Conservation (phyloP, 2,113 vertebrate species). For the Callithrix jacchus region DNA sequence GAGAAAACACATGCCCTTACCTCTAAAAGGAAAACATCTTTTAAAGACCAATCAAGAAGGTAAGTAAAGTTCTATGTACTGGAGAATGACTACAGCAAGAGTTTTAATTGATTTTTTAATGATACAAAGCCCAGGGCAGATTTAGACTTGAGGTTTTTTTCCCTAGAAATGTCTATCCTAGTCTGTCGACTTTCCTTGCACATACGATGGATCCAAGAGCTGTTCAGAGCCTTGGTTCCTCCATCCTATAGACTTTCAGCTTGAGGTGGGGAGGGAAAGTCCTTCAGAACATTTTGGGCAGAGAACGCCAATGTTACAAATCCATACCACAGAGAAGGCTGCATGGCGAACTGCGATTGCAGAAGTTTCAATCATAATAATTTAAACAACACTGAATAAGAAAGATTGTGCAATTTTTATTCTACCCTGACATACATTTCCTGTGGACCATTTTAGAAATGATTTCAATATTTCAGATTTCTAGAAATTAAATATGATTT, state of each 20-base stretch:
- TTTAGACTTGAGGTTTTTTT: background rate
- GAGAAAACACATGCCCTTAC: background rate
- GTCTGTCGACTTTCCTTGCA: background rate
- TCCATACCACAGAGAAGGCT: background rate
- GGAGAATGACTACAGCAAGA: background rate
- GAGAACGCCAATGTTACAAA: slow-evolving; percentile 24
- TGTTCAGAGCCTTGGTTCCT: background rate
- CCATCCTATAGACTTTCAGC: background rate
- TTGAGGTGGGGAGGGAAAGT: accelerated
- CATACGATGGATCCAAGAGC: background rate
- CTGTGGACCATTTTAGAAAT: background rate
- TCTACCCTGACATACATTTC: background rate
- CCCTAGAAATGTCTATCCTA: background rate
- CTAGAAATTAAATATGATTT: slow-evolving; percentile 12
- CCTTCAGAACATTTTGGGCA: background rate
- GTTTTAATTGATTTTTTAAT: background rate
- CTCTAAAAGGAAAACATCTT: background rate
- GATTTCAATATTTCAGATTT: background rate
- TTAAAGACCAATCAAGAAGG: background rate
- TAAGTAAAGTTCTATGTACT: background rate
- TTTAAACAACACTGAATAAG: background rate
- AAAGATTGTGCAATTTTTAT: background rate
- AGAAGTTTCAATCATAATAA: background rate
- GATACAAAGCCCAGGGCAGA: background rate
- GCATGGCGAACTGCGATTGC: background rate